Evolutionary conservation across 1,140 invertebrate genomes (phyloP).

Genomic region (Globodera ellingtonae): DNA sequence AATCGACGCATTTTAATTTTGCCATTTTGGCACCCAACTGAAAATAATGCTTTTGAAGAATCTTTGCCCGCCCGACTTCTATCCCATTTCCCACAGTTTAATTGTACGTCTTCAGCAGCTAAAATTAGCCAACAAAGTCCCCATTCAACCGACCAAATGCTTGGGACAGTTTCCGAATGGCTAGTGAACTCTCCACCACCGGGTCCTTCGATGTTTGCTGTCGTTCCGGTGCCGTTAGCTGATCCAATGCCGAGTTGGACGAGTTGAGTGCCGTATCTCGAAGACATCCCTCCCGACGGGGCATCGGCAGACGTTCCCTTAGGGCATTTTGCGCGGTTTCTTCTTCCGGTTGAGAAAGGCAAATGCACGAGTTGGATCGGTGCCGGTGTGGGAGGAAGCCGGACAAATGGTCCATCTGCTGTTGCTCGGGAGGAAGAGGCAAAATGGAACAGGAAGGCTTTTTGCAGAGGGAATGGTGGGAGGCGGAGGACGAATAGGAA

Average conservation of each 20-base stretch:
- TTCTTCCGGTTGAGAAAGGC: not conserved
- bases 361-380: conserved; percentile 27
- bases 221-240: not conserved
- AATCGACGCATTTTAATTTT: not conserved
- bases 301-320: not conserved
- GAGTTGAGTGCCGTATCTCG: conserved; percentile 1
- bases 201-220: conserved; percentile 29
- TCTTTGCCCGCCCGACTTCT: not conserved
- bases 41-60: not conserved
- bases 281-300: not conserved
- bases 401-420: conserved; percentile 6
- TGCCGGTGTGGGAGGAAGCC: not conserved
- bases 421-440: not conserved
- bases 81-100: not conserved
- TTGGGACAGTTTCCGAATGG: conserved; percentile 33
- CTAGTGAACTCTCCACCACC: conserved; percentile 33
- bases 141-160: conserved; percentile 36
- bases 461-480: conserved; percentile 4
- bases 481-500: not conserved
- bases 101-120: not conserved
- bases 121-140: not conserved
- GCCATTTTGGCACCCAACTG: not conserved
- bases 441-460: not conserved
- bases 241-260: conserved; percentile 20
- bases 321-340: not conserved